Evolutionary conservation across 1,140 invertebrate species (phyloP).

Genomic region (Choristoneura fumiferana): DNA sequence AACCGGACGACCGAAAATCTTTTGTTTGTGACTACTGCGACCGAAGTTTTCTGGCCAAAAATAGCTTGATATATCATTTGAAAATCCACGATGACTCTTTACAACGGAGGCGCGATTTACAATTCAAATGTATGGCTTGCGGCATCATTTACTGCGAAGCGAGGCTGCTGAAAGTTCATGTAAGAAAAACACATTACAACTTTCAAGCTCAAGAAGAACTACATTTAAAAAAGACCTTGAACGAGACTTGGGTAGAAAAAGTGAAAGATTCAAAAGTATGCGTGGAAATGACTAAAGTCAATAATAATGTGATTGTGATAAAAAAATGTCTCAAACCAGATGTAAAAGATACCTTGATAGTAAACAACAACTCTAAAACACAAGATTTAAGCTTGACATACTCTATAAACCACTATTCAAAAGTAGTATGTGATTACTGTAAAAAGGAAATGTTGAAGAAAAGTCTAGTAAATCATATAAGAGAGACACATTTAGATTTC

Average conservation of each 20-base stretch:
- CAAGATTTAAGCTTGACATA: not conserved
- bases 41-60: conserved; percentile 40
- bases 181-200: conserved; percentile 47
- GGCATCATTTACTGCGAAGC: conserved; percentile 42
- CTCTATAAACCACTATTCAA: conserved; percentile 35
- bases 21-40: conserved; percentile 47
- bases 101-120: conserved; percentile 8
- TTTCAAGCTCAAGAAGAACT: conserved; percentile 26
- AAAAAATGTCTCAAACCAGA: conserved; percentile 32
- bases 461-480: conserved; percentile 48
- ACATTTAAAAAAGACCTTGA: conserved; percentile 34
- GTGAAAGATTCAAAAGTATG: conserved; percentile 36
- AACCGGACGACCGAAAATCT: conserved; percentile 18
- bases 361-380: not conserved
- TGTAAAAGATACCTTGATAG: no score
- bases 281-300: conserved; percentile 54
- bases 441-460: conserved; percentile 62
- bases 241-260: conserved; percentile 57
- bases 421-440: conserved; percentile 57
- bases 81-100: conserved; percentile 41
- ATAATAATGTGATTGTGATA: conserved; percentile 48
- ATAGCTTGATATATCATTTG: conserved; percentile 47
- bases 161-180: conserved; percentile 42
- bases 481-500: conserved; percentile 46
- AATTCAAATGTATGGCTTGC: conserved; percentile 41